Evolutionary conservation across 2,113 vertebrate genomes (phyloP).

Genomic region (Misgurnus anguillicaudatus): DNA sequence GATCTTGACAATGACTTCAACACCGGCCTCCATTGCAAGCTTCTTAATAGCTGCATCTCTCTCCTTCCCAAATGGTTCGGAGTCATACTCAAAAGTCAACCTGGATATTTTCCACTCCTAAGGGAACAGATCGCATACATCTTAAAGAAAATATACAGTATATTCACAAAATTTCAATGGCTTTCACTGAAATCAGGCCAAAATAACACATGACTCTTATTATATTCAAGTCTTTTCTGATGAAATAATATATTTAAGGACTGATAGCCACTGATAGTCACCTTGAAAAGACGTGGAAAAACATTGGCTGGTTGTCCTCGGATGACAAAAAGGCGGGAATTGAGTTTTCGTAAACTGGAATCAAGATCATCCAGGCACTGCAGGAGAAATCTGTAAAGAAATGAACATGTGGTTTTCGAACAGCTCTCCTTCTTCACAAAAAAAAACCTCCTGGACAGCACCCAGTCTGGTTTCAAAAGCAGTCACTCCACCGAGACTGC

Average conservation of each 20-base stretch:
- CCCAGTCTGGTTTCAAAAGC: no score
- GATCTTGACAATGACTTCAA: slow-evolving; percentile 77
- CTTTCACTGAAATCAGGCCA: no score
- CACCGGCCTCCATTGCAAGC: slow-evolving; percentile 76
- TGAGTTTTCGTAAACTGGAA: slow-evolving; percentile 73
- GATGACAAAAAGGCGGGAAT: slow-evolving; percentile 79
- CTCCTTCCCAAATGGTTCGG: slow-evolving; percentile 78
- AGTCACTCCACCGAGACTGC: no score
- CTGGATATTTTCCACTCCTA: slow-evolving; percentile 80
- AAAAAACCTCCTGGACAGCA: no score
- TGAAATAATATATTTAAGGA: background rate
- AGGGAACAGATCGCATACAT: background rate
- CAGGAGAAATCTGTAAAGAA: slow-evolving; percentile 72
- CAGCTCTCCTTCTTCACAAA: no score
- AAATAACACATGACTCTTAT: no score
- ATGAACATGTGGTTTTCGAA: background rate
- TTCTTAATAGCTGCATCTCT: slow-evolving; percentile 78
- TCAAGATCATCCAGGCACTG: slow-evolving; percentile 79
- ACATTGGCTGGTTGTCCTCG: slow-evolving; percentile 79
- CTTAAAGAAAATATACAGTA: background rate
- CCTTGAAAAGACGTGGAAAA: slow-evolving; percentile 80
- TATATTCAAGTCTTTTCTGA: background rate
- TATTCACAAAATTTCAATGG: no score
- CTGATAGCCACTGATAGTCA: background rate
- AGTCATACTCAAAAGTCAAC: slow-evolving; percentile 78